Percentiles rank a stretch among this genome's conserved stretches.
Conservation (phyloP, 2,113 vertebrate genomes). For the Acanthisitta chloris region DNA sequence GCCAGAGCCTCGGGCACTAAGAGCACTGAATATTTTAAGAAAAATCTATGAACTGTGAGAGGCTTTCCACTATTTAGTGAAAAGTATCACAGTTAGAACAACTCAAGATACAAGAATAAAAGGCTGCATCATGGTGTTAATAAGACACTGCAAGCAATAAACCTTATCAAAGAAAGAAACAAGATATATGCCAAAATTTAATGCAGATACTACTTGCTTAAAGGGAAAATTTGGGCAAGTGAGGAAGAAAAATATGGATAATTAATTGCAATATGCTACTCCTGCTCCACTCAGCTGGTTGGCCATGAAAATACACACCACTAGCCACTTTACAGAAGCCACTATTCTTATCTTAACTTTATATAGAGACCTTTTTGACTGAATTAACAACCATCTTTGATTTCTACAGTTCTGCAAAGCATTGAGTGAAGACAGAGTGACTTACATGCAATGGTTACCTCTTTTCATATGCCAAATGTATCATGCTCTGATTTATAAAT, state of each 20-base stretch:
- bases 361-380: not conserved
- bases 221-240: not conserved
- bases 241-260: not conserved
- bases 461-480: not conserved
- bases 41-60: not conserved
- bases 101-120: not conserved
- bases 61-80: not conserved
- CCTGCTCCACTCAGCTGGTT: not conserved
- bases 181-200: not conserved
- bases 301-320: not conserved
- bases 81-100: not conserved
- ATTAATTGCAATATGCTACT: not conserved
- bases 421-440: not conserved
- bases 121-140: not conserved
- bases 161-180: not conserved
- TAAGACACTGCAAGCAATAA: not conserved
- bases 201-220: not conserved
- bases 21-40: not conserved
- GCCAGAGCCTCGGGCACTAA: not conserved
- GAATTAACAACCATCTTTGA: not conserved
- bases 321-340: not conserved
- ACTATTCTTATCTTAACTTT: not conserved
- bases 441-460: not conserved
- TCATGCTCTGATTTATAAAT: constrained; percentile 20
- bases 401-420: not conserved